Evolutionary conservation across 2,113 vertebrate species (phyloP).

Genomic region (Leiothrix lutea): DNA sequence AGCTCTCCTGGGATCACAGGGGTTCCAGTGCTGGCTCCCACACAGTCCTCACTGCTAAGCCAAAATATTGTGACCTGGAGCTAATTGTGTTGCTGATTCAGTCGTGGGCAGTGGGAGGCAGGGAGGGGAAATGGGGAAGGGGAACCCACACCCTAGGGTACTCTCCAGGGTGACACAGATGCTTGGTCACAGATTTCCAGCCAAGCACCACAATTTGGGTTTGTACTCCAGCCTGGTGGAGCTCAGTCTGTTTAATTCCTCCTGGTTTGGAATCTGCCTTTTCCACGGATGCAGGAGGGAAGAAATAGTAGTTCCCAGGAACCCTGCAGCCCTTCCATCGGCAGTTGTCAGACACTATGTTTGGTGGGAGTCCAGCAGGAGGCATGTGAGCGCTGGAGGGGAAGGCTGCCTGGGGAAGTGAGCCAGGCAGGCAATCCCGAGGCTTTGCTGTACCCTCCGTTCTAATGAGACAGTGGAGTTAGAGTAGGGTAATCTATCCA

Average conservation of each 20-base stretch:
- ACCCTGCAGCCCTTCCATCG: fast-evolving
- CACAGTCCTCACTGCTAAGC: background rate
- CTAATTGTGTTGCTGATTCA: background rate
- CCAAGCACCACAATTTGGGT: background rate
- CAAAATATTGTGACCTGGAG: background rate
- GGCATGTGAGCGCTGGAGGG: background rate
- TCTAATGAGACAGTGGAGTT: background rate
- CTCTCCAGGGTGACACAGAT: background rate
- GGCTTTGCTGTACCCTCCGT: constrained; percentile 15
- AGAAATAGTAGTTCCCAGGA: background rate
- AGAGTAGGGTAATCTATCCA: background rate
- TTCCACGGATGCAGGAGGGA: background rate
- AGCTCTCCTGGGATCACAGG: background rate
- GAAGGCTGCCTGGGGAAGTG: background rate
- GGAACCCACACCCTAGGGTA: background rate
- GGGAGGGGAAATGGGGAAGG: background rate
- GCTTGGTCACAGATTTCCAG: background rate
- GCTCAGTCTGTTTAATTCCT: background rate
- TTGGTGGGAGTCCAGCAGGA: background rate
- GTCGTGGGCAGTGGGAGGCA: background rate
- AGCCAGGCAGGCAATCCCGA: background rate
- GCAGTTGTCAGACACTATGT: fast-evolving
- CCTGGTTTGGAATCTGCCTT: background rate
- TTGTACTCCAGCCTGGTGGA: background rate
- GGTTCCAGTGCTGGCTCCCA: background rate